Conservation (phyloP, 2,797 vertebrate genomes). For the Sebastes vulpes region DNA sequence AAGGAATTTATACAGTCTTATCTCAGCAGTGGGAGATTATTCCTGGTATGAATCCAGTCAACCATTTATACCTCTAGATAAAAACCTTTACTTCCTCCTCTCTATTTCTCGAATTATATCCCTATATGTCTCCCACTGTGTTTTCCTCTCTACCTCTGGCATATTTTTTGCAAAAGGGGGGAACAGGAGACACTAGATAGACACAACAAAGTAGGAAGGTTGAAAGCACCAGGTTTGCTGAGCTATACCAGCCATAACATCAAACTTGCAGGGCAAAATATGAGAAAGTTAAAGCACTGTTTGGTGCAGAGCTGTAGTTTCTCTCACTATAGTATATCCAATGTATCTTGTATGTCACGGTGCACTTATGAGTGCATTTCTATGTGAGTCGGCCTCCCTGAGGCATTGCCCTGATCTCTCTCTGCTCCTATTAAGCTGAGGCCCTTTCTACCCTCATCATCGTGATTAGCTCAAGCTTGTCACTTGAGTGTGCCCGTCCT, state of each 20-base stretch:
- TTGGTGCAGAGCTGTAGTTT: slow-evolving; percentile 2
- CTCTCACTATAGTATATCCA: background rate
- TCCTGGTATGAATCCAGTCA: slow-evolving; percentile 34
- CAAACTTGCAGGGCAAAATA: background rate
- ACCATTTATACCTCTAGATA: slow-evolving; percentile 32
- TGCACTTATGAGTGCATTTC: slow-evolving; percentile 22
- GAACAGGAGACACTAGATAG: background rate
- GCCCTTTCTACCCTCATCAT: slow-evolving; percentile 57
- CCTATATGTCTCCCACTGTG: background rate
- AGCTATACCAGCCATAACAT: background rate
- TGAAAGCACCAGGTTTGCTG: background rate
- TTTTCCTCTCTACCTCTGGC: background rate
- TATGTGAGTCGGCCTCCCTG: slow-evolving; percentile 22
- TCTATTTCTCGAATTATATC: background rate
- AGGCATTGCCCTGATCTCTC: slow-evolving; percentile 54
- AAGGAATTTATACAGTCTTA: slow-evolving; percentile 29
- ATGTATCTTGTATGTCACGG: background rate
- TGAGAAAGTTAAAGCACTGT: background rate
- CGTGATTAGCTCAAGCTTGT: slow-evolving; percentile 71
- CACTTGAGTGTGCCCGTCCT: slow-evolving; percentile 54
- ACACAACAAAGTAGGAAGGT: background rate
- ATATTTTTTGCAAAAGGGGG: background rate
- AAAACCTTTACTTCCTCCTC: slow-evolving; percentile 24
- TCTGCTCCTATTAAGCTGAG: slow-evolving; percentile 53
- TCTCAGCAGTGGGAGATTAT: slow-evolving; percentile 38